Base-by-base conservation (phyloP, 1,140 invertebrate genomes). In the Calephelis virginiensis region DNA sequence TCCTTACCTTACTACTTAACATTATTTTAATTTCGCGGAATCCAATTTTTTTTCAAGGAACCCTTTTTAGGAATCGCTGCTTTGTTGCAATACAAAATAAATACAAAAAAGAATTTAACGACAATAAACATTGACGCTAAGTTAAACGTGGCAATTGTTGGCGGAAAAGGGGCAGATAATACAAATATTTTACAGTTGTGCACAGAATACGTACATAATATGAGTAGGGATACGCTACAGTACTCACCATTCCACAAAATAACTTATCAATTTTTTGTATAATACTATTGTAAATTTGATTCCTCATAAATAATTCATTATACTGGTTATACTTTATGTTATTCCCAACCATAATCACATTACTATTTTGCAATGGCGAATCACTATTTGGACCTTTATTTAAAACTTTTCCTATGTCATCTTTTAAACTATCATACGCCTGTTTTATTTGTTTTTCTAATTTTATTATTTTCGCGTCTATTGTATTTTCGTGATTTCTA, bases 191-290 rank as follows among this genome's bases (percentile, higher is more conserved):
- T 28, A 28, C 28, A 28, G 28, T 28, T 28, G 28, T 28, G 28
- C 28, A 28, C 28, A 28, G 28, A 28, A 28, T 28, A 28, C 3
- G 28, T 28, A 28, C 28, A 28, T 8, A 43, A 43, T 1, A 9
- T 9, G 6, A 43, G 40, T 43, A 6, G 6, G 5, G 8, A 43
- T 43, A 43, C 50, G 49, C 12, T 64, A 17, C 13, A 47, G 17
- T 48, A 67, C 88, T 90, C 71, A 90, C 88, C 86, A 86, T 72
- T 47, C 78, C 77, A 76, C 78, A 80, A 77, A 86, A 90, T 5
- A 90, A 63, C 66, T 86, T 87, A 77, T 90, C 88, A 53, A 90
- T 89, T 67, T 86, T 90, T 66, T 67, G 81, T 66, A 91, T 84
- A 70, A 91, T 85, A 63, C 66, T 76, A 72, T 89, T 89, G 38